Base-by-base conservation (phyloP, 2,888 invertebrate species). In the Drosophila paracracens region DNA sequence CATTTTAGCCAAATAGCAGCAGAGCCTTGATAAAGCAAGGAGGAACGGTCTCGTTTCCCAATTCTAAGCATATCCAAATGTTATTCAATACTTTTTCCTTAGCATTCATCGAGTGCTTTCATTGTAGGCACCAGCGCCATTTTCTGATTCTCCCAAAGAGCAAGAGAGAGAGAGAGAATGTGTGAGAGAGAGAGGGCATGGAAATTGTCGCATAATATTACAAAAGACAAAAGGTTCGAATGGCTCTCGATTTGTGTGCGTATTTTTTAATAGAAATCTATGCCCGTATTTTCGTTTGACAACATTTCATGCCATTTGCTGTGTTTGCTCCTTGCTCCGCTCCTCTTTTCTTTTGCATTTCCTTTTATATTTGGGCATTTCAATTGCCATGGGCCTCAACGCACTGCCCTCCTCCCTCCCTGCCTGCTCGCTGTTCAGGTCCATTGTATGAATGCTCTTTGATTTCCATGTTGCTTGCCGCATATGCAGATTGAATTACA, bases 241-340 rank as follows among this genome's bases (percentile, higher is more conserved):
- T 70, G 16, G 43, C 70, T 56, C 61, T 69, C 53, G 57, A 63
- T 76, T 80, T 75, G 58, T 66, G 52, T 69, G 56, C 53, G 38
- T 56, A 62, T 50, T 69, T 64, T 64, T 74, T 81, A 84, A 91
- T 89, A 82, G 81, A 91, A 87, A 87, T 89, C 88, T 75, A 72
- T 75, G 89, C 90, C 87, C 89, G 90, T 90, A 86, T 91, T 90
- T 87, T 81, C 76, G 79, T 90, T 88, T 88, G 89, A 91, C 76
- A 89, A 84, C 76, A 82, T 91, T 84, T 84, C 74, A 57, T 70
- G 58, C 52, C 83, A 80, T 86, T 77, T 78, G 66, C 43, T 48
- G 43, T 56, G 60, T 8, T 43, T 40, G 40, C 10, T 43, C 35
- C 64, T 8, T 61, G 54, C 58, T 46, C 8, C n/a, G 21, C 46